Percentiles rank a stretch among this genome's conserved stretches.
These are phyloP conservation scores for Lota lota DNA, from an alignment of 2,113 vertebrate species.

Conservation along the genomic window DNA sequence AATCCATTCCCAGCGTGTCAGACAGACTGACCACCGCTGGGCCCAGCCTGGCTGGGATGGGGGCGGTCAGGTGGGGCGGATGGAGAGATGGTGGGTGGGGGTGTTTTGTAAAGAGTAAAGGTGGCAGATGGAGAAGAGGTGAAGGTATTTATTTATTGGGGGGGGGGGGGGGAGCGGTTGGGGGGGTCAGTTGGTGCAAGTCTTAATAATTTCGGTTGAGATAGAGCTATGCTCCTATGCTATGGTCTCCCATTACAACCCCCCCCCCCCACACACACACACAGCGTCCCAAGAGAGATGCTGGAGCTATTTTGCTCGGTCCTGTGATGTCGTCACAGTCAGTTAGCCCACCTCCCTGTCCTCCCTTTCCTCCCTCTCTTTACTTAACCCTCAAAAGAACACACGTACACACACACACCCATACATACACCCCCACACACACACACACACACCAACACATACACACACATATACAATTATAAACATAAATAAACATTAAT, in stretches of 20 bases:
- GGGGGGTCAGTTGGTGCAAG: not conserved
- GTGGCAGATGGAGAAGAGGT: too few relatives aligned
- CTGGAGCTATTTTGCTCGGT: constrained; percentile 69
- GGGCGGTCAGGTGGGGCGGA: not conserved
- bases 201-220: constrained; percentile 15
- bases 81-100: constrained; percentile 10
- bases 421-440: too few relatives aligned
- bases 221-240: constrained; percentile 37
- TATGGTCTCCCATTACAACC: constrained; percentile 16
- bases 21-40: constrained; percentile 1
- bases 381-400: not conserved
- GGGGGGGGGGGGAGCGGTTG: not conserved
- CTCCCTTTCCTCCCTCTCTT: constrained; percentile 4
- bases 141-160: not conserved
- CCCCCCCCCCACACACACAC: constrained; percentile 13
- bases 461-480: too few relatives aligned
- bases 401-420: too few relatives aligned
- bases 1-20: constrained; percentile 42
- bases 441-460: too few relatives aligned
- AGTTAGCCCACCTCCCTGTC: constrained; percentile 55
- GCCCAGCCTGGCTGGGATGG: constrained; percentile 27
- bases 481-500: too few relatives aligned
- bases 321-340: constrained; percentile 76
- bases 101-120: not conserved
- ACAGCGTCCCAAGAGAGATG: constrained; percentile 51